Evolutionary conservation across 2,888 invertebrate genomes (phyloP).

Genomic region (Ecdyonurus torrentis): DNA sequence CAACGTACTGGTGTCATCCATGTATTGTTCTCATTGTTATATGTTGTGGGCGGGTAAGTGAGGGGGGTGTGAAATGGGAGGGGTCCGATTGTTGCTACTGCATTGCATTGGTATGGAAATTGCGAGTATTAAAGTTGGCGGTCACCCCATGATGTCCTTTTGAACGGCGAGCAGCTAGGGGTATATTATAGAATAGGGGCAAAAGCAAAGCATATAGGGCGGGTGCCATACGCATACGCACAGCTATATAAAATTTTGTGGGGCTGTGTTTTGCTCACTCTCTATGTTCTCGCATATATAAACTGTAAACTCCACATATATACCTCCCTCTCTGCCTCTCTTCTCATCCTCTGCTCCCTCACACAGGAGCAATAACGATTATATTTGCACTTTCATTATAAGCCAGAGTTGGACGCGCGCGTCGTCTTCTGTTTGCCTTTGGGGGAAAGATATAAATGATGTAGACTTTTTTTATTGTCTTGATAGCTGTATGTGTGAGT

Average conservation of each 20-base stretch:
- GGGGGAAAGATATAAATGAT: background rate
- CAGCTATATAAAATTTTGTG: too few species aligned
- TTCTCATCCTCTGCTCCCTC: background rate
- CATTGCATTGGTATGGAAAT: background rate
- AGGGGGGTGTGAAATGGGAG: background rate
- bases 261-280: too few species aligned
- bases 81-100: background rate
- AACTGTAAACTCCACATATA: background rate
- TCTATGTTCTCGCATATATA: background rate
- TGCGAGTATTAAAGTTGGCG: background rate
- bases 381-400: background rate
- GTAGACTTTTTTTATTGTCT: background rate
- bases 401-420: background rate
- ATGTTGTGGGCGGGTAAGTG: background rate
- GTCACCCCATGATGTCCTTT: background rate
- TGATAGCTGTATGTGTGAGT: background rate
- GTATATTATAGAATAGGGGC: too few species aligned
- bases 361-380: background rate
- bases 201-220: background rate
- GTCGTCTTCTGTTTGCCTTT: background rate
- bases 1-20: background rate
- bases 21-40: background rate
- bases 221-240: too few species aligned
- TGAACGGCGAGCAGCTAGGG: too few species aligned
- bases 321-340: background rate